Percentiles rank a stretch among this genome's conserved stretches.
These are phyloP conservation scores for Platypus cylindrus DNA, from an alignment of 2,888 invertebrate species.

Conservation along the genomic window DNA sequence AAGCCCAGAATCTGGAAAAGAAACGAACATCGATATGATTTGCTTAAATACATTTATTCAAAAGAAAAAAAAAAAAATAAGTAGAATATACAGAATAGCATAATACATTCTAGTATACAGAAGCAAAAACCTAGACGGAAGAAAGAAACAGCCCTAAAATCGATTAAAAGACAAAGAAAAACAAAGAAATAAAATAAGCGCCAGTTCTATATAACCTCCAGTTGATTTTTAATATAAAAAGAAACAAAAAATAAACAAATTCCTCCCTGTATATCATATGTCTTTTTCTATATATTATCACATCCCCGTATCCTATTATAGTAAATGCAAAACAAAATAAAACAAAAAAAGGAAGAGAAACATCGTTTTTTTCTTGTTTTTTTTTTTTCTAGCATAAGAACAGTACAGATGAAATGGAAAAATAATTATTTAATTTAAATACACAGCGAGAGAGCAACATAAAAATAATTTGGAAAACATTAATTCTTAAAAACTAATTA, in stretches of 20 bases:
- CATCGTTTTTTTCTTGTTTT: background rate
- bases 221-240: slow-evolving; percentile 10
- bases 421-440: no score
- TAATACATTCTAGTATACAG: slow-evolving; percentile 17
- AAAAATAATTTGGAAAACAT: no score
- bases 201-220: slow-evolving; percentile 37
- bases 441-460: no score
- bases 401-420: no score
- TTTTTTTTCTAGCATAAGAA: background rate
- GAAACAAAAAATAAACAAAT: slow-evolving; percentile 15
- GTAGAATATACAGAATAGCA: no score
- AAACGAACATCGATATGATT: slow-evolving; percentile 24
- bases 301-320: slow-evolving; percentile 19
- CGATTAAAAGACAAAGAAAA: slow-evolving; percentile 3
- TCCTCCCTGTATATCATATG: slow-evolving; percentile 15
- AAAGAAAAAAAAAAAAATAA: slow-evolving; percentile 14
- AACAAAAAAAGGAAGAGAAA: slow-evolving; percentile 5
- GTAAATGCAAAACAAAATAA: slow-evolving; percentile 24
- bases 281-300: slow-evolving; percentile 25
- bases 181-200: slow-evolving; percentile 18
- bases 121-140: slow-evolving; percentile 13
- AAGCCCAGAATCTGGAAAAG: slow-evolving; percentile 31
- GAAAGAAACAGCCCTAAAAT: slow-evolving; percentile 18
- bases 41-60: slow-evolving; percentile 22
- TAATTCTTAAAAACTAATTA: slow-evolving; percentile 1